Evolutionary conservation across 2,797 vertebrate species (phyloP).

Genomic region (Okamejei kenojei): DNA sequence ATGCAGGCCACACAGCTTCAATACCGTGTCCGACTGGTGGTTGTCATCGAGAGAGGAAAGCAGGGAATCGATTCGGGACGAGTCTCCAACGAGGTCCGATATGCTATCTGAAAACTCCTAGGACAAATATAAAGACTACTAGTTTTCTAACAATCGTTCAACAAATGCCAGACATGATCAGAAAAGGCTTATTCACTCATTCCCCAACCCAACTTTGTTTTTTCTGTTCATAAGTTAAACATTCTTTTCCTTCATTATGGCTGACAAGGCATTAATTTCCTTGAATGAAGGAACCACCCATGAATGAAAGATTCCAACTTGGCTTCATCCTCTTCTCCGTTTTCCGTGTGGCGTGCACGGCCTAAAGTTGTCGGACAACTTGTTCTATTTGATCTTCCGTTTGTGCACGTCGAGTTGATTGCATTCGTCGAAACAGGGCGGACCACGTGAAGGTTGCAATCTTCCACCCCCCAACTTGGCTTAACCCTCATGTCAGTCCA

Average conservation of each 20-base stretch:
- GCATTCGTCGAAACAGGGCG: too few species aligned
- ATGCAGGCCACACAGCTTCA: slow-evolving; percentile 70
- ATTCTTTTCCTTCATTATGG: background rate
- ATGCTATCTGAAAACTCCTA: slow-evolving; percentile 58
- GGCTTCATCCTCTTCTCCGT: background rate
- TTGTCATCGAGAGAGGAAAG: slow-evolving; percentile 48
- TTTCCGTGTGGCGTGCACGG: too few species aligned
- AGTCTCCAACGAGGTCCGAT: slow-evolving; percentile 47
- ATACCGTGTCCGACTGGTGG: slow-evolving; percentile 55
- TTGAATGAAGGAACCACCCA: background rate
- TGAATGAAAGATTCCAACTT: background rate
- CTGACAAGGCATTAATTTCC: background rate
- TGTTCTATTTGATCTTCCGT: too few species aligned
- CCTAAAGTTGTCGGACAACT: too few species aligned
- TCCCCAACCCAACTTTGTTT: background rate
- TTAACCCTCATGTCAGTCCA: background rate
- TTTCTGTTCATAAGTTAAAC: background rate
- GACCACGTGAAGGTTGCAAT: too few species aligned
- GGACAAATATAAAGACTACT: slow-evolving; percentile 41
- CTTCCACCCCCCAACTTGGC: background rate
- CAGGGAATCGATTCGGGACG: slow-evolving; percentile 62
- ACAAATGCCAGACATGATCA: background rate
- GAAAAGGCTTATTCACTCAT: background rate
- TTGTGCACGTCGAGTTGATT: too few species aligned
- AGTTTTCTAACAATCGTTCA: background rate